Base-by-base conservation (phyloP, 2,888 invertebrate species). In the Meteorus colon region DNA sequence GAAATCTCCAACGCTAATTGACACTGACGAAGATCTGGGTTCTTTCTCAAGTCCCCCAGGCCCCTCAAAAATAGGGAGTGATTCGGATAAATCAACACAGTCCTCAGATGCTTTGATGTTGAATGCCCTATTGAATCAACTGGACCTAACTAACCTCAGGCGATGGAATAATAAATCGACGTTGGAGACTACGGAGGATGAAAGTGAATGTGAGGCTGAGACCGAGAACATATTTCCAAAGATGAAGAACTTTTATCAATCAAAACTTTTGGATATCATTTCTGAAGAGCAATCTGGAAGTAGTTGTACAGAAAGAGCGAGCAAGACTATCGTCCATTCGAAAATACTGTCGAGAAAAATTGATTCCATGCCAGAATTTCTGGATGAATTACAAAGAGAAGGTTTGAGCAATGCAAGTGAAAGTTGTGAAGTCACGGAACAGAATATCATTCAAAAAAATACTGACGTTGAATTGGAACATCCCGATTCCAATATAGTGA, bases 261-360 rank as follows among this genome's bases (percentile, higher is more conserved):
- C 83, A 0, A 85, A 85, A 10, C 29, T 82, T 0, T 62, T 87
- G 37, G 87, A 88, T 37, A 84, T 85, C 62, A 86, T 87, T 59
- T 80, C 83, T 0, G 86, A 88, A 73, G 85, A 87, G 71, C 84
- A 85, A n/a, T 83, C 85, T 24, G 80, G 80, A 1, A 82, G 82
- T 29, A 83, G 83, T 63, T 82, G 82, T 0, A 83, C 79, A 0
- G 84, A 84, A 48, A 81, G 67, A 34, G 78, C 76, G n/a, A 75
- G 29, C 4, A 76, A 73, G 19, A 31, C 51, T 0, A 10, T 34
- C 12, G 16, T 59, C 14, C 45, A 63, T n/a, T 34, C 8, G 12
- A 60, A 71, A 41, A 45, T 19, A 59, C 1, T 12, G 2, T n/a
- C 14, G 1, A 8, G 12, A 12, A 62, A n/a, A 12, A 63, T 51